Evolutionary conservation across 2,113 vertebrate species (phyloP).

Genomic region (Sylvicapra grimmia): DNA sequence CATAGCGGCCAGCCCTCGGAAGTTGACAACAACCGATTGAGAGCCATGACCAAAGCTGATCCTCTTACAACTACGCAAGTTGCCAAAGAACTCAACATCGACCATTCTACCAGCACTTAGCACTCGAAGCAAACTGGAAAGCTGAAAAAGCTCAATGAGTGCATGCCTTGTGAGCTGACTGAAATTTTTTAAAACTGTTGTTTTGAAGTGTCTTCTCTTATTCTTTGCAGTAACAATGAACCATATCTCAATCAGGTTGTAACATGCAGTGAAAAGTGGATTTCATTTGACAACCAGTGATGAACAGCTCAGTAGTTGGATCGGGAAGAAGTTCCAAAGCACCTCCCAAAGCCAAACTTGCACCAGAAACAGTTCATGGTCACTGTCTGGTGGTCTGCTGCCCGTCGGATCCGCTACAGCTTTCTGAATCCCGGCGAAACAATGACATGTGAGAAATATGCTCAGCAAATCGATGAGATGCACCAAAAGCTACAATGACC

Average conservation of each 20-base stretch:
- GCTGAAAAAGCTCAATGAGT: not conserved
- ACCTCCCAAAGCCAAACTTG: not conserved
- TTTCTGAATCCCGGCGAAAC: not conserved
- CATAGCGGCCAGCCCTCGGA: fast-evolving
- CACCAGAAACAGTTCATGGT: not conserved
- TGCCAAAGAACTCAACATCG: not conserved
- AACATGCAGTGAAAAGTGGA: not conserved
- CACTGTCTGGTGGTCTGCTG: not conserved
- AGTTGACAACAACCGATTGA: not conserved
- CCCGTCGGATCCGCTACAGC: not conserved
- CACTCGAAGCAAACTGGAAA: not conserved
- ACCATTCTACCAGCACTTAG: not conserved
- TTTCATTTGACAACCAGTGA: not conserved
- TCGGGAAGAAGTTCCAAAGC: not conserved
- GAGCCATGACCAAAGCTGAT: not conserved
- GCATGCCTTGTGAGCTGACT: not conserved
- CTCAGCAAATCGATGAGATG: not conserved
- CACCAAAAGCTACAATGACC: not conserved
- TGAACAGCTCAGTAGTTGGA: not conserved
- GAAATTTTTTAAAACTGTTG: not conserved
- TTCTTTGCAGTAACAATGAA: not conserved
- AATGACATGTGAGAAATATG: not conserved
- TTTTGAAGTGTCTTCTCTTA: not conserved
- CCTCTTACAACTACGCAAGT: not conserved
- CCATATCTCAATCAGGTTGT: not conserved